These are phyloP conservation scores for Onychomys arenicola DNA, from an alignment of 2,797 vertebrate genomes.

Conservation along the genomic window DNA sequence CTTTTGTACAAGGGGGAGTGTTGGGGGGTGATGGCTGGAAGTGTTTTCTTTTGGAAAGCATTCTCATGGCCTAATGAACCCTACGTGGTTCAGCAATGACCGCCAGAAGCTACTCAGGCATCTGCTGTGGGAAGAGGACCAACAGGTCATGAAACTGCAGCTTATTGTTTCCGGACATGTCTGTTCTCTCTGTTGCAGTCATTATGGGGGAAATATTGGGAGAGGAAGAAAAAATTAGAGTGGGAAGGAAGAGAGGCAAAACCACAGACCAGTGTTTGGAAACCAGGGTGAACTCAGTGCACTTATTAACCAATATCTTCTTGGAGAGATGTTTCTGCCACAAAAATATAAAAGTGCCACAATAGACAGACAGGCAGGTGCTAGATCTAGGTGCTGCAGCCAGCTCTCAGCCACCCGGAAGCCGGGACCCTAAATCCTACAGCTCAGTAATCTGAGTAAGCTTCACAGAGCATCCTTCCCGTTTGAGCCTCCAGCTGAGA, in stretches of 20 bases:
- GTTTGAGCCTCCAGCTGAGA: not conserved
- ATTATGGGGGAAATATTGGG: not conserved
- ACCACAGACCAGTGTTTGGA: not conserved
- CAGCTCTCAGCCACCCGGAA: not conserved
- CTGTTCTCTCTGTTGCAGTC: slow-evolving; percentile 18
- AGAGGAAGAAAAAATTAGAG: not conserved
- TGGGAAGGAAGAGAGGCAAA: not conserved
- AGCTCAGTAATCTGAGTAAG: not conserved
- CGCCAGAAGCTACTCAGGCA: not conserved
- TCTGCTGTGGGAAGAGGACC: not conserved
- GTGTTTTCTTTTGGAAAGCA: not conserved
- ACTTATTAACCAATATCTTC: not conserved
- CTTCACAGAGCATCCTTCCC: not conserved
- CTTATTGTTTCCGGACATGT: not conserved
- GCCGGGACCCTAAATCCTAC: not conserved
- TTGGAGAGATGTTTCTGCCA: not conserved
- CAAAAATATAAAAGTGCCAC: not conserved
- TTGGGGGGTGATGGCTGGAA: not conserved
- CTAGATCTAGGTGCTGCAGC: not conserved
- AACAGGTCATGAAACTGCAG: not conserved
- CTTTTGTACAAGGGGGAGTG: not conserved
- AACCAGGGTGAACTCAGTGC: not conserved
- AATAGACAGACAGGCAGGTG: not conserved
- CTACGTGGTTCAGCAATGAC: not conserved
- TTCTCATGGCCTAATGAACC: not conserved